These are phyloP conservation scores for Cebidichthys violaceus DNA, from an alignment of 2,113 vertebrate genomes.

Conservation along the genomic window DNA sequence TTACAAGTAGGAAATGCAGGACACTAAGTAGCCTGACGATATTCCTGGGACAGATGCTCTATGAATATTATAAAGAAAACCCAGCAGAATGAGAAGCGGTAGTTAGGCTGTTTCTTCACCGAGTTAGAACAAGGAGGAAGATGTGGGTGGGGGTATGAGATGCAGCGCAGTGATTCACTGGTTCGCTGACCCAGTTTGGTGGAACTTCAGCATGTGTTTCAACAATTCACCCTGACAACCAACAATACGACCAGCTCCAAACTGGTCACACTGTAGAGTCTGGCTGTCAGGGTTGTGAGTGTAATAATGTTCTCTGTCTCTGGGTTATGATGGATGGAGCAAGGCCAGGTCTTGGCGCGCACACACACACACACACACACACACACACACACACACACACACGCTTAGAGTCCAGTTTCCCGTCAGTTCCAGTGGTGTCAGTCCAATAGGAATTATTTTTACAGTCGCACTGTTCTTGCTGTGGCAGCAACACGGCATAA, in stretches of 20 bases:
- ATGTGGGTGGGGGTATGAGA: conserved; percentile 59
- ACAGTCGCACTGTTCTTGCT: conserved; percentile 11
- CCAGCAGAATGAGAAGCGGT: conserved; percentile 50
- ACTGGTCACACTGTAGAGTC: conserved; percentile 27
- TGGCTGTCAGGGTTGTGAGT: conserved; percentile 36
- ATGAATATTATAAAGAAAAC: conserved; percentile 46
- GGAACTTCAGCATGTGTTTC: conserved; percentile 62
- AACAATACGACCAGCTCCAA: conserved; percentile 58
- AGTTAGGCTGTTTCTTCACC: conserved; percentile 56
- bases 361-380: neutral
- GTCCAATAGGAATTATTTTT: conserved; percentile 34
- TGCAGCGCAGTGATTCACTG: conserved; percentile 65
- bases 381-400: conserved; percentile 10
- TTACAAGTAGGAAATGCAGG: conserved; percentile 18
- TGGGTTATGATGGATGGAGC: conserved; percentile 25
- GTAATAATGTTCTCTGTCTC: conserved; percentile 44
- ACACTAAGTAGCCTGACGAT: conserved; percentile 27
- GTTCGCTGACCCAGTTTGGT: conserved; percentile 67
- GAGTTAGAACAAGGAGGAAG: conserved; percentile 55
- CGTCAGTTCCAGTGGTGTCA: conserved; percentile 24
- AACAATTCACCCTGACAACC: conserved; percentile 68
- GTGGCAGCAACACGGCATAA: neutral
- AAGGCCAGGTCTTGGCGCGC: neutral
- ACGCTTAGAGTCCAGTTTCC: conserved; percentile 31
- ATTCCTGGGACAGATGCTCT: conserved; percentile 46